Evolutionary conservation across 1,140 invertebrate genomes (phyloP), one percentile per base, ranked within the genome.

Genomic region (Platorchestia sp.): DNA sequence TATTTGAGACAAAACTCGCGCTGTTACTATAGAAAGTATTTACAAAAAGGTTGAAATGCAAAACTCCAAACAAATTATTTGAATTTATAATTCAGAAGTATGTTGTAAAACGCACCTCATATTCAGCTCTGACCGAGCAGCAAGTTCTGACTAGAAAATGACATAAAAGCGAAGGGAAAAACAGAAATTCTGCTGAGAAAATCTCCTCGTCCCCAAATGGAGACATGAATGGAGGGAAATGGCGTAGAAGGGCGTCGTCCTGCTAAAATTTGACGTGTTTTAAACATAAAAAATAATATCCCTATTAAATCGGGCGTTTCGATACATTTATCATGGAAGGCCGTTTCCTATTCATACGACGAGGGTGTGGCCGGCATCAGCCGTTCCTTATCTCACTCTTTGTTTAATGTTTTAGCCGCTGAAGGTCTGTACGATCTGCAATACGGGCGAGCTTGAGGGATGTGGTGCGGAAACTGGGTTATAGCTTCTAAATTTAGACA

Each of bases 361-460:
- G 43, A 89, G 87, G 87, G 87, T 89, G 87, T 89, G 87, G 87
- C 87, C n/a, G 7, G 87, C 87, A 44, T 42, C 10, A 89, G 87
- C 5, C 87, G 7, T 89, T 89, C 87, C 10, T 89, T 89, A 89
- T 42, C 41, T 42, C 41, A 41, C 87, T 43, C 87, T 89, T 89
- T 89, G 87, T 89, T 89, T 89, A 42, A 89, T 41, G 27, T 89
- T 89, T 42, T 75, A 36, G 14, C 59, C 36, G 10, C 14, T 75
- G 27, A 75, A 27, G 27, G 27, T 75, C 36, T 75, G 59, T 75
- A 75, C 14, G 27, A 27, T 36, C 59, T 36, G 59, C 59, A 19
- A 75, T 22, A 75, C 27, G 59, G 27, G 59, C 59, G 10, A 75
- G 27, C 14, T 14, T 75, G 59, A 75, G 59, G 59, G 27, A 75